These are phyloP conservation scores for Dolichomitus sp. DNA, from an alignment of 2,888 invertebrate species.

Conservation along the genomic window DNA sequence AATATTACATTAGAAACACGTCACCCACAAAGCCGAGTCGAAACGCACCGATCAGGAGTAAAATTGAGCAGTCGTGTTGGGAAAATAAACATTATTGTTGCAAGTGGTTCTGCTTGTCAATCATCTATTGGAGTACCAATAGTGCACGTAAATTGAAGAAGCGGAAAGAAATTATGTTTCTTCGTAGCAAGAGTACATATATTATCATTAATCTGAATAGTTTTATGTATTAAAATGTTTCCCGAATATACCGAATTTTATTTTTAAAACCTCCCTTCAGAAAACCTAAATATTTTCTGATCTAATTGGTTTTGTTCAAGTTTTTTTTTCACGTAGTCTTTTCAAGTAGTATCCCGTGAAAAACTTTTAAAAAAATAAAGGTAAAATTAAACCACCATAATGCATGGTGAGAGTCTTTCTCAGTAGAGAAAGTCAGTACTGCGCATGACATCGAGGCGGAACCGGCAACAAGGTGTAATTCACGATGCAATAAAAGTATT, in stretches of 20 bases:
- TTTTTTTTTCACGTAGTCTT: neutral
- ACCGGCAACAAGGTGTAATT: constrained; percentile 43
- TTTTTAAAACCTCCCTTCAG: too few relatives aligned
- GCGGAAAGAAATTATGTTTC: too few relatives aligned
- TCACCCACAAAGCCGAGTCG: constrained; percentile 12
- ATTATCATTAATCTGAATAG: too few relatives aligned
- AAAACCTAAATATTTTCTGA: too few relatives aligned
- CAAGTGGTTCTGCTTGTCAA: neutral
- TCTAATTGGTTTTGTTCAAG: too few relatives aligned
- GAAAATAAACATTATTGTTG: neutral
- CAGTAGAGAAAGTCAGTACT: neutral
- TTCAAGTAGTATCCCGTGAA: too few relatives aligned
- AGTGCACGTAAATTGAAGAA: too few relatives aligned
- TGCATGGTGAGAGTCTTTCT: neutral
- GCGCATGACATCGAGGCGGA: neutral
- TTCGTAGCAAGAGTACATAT: too few relatives aligned
- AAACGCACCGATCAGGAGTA: neutral
- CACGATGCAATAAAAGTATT: constrained; percentile 78
- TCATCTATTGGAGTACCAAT: neutral
- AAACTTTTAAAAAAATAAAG: too few relatives aligned
- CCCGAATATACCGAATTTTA: too few relatives aligned
- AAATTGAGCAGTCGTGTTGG: neutral
- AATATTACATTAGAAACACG: constrained; percentile 49
- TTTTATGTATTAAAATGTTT: too few relatives aligned
- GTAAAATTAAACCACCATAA: too few relatives aligned